Conservation (phyloP, 2,888 invertebrate species). For the Sphaerophoria rueppellii region DNA sequence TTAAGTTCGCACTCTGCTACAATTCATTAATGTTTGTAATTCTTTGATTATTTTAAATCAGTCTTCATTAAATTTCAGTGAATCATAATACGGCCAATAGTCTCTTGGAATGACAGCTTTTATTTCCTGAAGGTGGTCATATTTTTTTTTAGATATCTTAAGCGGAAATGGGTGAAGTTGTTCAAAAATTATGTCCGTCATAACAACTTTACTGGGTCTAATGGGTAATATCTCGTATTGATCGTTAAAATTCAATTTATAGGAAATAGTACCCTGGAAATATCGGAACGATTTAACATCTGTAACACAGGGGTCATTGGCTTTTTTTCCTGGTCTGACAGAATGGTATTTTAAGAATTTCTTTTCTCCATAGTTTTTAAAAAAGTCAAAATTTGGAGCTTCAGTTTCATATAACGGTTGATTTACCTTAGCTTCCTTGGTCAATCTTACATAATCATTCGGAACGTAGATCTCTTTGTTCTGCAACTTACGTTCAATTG, state of each 20-base stretch:
- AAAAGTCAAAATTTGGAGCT: neutral
- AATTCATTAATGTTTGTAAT: too few species aligned
- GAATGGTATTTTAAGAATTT: constrained; percentile 15
- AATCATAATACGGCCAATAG: too few species aligned
- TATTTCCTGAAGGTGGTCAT: too few species aligned
- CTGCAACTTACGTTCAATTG: constrained; percentile 34
- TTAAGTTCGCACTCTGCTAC: too few species aligned
- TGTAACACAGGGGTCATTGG: constrained; percentile 15
- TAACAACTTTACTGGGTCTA: too few species aligned
- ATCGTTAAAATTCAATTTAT: constrained; percentile 2
- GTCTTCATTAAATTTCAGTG: too few species aligned
- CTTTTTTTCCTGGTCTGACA: constrained; percentile 25
- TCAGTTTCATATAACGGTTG: constrained; percentile 24
- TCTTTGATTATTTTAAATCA: too few species aligned
- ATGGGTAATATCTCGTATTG: neutral
- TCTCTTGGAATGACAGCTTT: too few species aligned
- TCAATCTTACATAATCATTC: constrained; percentile 29
- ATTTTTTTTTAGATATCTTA: too few species aligned
- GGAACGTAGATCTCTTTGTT: constrained; percentile 39
- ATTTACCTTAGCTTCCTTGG: constrained; percentile 26
- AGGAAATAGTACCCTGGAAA: neutral
- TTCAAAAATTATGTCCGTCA: too few species aligned
- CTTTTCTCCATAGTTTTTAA: constrained; percentile 16
- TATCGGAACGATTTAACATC: constrained; percentile 1
- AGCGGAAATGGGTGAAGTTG: too few species aligned